Conservation (phyloP, 2,888 invertebrate genomes). For the Phorcus lineatus region DNA sequence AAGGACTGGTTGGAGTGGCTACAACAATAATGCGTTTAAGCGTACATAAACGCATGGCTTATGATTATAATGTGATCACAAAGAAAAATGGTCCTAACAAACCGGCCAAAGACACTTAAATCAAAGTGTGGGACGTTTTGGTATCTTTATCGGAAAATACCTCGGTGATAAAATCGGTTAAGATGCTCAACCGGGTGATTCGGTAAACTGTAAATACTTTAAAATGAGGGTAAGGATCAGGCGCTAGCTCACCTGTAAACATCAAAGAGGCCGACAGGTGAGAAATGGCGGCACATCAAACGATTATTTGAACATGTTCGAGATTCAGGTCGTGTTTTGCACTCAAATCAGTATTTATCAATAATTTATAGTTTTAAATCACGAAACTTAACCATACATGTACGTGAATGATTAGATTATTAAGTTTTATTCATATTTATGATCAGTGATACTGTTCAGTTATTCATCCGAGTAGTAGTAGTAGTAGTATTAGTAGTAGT, state of each 20-base stretch:
- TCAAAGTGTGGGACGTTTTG: neutral
- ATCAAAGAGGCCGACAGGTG: neutral
- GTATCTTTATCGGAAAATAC: conserved; percentile 4
- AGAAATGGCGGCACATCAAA: neutral
- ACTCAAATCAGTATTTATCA: no score
- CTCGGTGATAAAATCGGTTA: neutral
- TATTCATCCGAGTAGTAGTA: no score
- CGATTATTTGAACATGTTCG: neutral
- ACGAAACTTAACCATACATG: no score
- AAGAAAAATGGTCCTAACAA: no score
- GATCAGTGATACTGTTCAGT: no score
- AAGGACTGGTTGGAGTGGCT: neutral
- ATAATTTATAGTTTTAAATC: no score
- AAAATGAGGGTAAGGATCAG: neutral
- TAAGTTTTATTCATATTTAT: no score
- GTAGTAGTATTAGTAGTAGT: no score
- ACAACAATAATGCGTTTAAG: neutral
- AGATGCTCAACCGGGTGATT: neutral
- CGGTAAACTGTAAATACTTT: neutral
- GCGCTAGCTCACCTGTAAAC: neutral
- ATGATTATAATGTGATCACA: no score
- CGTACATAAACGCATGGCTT: no score
- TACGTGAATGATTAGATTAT: no score
- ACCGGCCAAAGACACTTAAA: neutral
- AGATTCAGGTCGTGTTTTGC: neutral